These are phyloP conservation scores for Archivesica marissinica DNA, from an alignment of 1,140 invertebrate genomes.

Conservation along the genomic window DNA sequence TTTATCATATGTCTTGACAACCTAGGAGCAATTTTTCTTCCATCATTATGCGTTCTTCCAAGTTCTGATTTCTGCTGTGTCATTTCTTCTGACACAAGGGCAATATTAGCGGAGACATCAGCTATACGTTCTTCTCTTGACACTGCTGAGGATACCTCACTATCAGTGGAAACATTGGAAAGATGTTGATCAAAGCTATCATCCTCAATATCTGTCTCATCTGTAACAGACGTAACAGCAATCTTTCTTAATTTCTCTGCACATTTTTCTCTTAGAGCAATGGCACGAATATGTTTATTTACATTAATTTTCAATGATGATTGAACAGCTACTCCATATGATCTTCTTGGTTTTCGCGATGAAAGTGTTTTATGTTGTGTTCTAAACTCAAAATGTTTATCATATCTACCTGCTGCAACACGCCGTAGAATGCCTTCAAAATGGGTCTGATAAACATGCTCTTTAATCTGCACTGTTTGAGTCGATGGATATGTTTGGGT, in stretches of 20 bases:
- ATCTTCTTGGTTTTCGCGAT: background rate
- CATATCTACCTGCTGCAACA: slow-evolving; percentile 6
- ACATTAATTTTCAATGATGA: slow-evolving; percentile 4
- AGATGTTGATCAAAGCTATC: background rate
- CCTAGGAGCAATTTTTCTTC: background rate
- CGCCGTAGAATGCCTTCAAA: background rate
- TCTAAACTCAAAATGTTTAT: background rate
- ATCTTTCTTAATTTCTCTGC: slow-evolving; percentile 52
- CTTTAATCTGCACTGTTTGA: slow-evolving; percentile 22
- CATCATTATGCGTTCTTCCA: background rate
- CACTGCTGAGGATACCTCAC: background rate
- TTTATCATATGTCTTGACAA: slow-evolving; percentile 35
- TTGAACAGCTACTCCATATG: background rate
- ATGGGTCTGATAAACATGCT: slow-evolving; percentile 31
- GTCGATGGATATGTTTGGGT: slow-evolving; percentile 14
- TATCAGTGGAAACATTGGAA: background rate
- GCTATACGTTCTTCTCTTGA: background rate
- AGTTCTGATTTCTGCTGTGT: background rate
- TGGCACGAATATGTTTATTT: slow-evolving; percentile 26
- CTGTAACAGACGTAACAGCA: background rate
- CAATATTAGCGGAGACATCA: background rate
- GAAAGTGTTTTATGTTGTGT: background rate
- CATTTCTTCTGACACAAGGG: background rate
- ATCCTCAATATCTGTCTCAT: background rate
- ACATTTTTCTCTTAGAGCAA: slow-evolving; percentile 40